Evolutionary conservation across 2,113 vertebrate species (phyloP).

Genomic region (Coptodon bakossiorum): DNA sequence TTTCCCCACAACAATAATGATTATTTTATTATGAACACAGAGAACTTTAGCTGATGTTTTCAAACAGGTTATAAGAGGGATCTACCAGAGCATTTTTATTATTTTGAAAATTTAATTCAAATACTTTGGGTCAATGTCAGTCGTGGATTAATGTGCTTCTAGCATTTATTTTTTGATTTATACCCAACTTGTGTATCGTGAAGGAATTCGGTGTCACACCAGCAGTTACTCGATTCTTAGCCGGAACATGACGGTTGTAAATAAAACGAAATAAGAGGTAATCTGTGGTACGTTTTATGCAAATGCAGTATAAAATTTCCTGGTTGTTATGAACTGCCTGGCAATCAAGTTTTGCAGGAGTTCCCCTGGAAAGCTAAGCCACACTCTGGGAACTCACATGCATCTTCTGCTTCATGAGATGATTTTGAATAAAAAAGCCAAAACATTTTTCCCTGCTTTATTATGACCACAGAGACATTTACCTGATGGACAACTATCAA

Average conservation of each 20-base stretch:
- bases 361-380: background rate
- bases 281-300: background rate
- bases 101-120: background rate
- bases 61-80: background rate
- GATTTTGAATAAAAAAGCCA: background rate
- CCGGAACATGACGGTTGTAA: accelerated
- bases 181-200: background rate
- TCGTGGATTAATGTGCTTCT: background rate
- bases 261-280: background rate
- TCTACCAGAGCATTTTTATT: background rate
- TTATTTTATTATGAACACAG: background rate
- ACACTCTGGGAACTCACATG: background rate
- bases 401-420: background rate
- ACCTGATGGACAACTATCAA: background rate
- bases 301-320: background rate
- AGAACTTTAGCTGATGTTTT: background rate
- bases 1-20: background rate
- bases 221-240: background rate
- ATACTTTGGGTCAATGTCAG: background rate
- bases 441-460: background rate
- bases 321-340: background rate
- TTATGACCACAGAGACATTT: background rate
- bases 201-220: background rate
- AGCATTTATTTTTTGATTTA: background rate
- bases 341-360: background rate